phyloP scores from a whole-genome alignment of 2,797 vertebrate genomes.

The Karalla daura region DNA sequence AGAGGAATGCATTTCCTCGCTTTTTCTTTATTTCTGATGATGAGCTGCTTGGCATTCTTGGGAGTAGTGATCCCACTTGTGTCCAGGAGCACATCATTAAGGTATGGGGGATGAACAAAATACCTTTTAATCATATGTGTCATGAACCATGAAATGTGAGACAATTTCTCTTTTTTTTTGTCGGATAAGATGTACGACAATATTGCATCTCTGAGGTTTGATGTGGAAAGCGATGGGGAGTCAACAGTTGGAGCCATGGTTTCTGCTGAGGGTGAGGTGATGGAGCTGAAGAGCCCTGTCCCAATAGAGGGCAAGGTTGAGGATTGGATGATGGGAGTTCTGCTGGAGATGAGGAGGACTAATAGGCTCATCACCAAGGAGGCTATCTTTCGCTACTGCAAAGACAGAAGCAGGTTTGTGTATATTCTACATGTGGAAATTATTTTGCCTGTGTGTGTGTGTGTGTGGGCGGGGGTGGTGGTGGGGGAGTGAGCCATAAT shows the following conservation, averaged over 20 bases:
- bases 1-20: conserved; percentile 94
- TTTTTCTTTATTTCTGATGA: conserved; percentile 99
- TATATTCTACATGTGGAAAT: conserved; percentile 56
- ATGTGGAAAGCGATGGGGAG: conserved; percentile 79
- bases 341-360: conserved; percentile 92
- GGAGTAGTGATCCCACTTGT: conserved; percentile 90
- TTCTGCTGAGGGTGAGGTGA: conserved; percentile 93
- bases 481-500: neutral
- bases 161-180: conserved; percentile 14
- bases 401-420: conserved; percentile 89
- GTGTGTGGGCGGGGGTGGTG: too few relatives aligned
- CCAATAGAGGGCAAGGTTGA: conserved; percentile 91
- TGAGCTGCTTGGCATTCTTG: conserved; percentile 96
- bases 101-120: conserved; percentile 83
- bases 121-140: too few relatives aligned
- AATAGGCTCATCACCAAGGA: conserved; percentile 95
- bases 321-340: conserved; percentile 93
- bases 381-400: conserved; percentile 92
- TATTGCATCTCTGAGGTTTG: conserved; percentile 89
- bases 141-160: too few relatives aligned
- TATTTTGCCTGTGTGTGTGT: too few relatives aligned
- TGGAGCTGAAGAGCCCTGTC: conserved; percentile 87
- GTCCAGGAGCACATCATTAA: conserved; percentile 99
- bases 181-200: conserved; percentile 95
- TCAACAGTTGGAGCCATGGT: conserved; percentile 90